Base-by-base conservation (phyloP, 2,797 vertebrate species). In the Helicolenus hilgendorfi region DNA sequence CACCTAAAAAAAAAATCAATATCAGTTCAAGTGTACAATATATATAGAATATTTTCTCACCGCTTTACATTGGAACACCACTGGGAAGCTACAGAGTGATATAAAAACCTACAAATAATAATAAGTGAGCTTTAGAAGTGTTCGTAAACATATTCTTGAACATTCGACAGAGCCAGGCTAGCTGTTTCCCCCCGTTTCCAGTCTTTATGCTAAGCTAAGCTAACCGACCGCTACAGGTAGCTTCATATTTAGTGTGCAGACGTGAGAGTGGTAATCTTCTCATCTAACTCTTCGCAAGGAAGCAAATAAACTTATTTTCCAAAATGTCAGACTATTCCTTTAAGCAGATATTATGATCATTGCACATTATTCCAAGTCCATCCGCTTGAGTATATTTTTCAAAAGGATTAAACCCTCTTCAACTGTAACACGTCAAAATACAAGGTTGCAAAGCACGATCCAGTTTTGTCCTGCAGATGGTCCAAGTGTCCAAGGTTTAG, bases 401-500 rank as follows among this genome's bases (percentile, higher is more conserved):
- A 76, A 5, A 24, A 56, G 35, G 26, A 33, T 63, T 58, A 62
- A 4, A 60, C 10, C 58, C 24, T 27, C 15, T 29, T 72, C 18
- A 53, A 18, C 20, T 18, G 22, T 11, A 36, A 71, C 60, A 36
- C 3, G n/a, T 81, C 3, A 45, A 55, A 74, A 69, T 65, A 41
- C 24, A 69, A 41, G 72, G 67, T 56, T 53, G 55, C 38, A 53
- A 79, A 85, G 78, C 82, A 70, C 26, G 27, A 45, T 15, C 35
- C 7, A 14, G 33, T 53, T 53, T 36, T 33, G 49, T 64, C 49
- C 85, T 72, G 75, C 70, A 29, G 49, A 41, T 67, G 70, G 69
- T 81, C 79, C 78, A 27, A 2, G 36, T 65, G 85, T 91, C 80
- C 60, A 68, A 83, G 79, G 89, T 84, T 79, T 79, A 67, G 81